phyloP scores from a whole-genome alignment of 2,888 invertebrate species.

The Dioctria linearis region DNA sequence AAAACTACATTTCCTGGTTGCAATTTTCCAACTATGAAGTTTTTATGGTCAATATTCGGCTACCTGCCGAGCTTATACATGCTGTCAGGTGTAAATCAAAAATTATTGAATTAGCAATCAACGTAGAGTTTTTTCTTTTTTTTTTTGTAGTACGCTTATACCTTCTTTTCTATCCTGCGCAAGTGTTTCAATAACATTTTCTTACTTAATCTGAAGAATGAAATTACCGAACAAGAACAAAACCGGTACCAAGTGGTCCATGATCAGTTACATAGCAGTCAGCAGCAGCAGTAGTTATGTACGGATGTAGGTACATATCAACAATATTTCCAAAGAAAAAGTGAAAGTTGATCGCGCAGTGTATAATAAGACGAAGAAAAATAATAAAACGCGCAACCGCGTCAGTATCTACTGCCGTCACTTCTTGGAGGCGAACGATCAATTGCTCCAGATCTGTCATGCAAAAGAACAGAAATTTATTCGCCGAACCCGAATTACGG shows the following conservation, averaged over 20 bases:
- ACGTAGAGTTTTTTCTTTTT: background rate
- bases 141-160: constrained; percentile 18
- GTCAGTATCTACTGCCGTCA: background rate
- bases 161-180: constrained; percentile 22
- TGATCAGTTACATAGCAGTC: constrained; percentile 25
- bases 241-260: constrained; percentile 30
- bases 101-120: constrained; percentile 29
- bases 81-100: constrained; percentile 14
- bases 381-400: constrained; percentile 7
- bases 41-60: background rate
- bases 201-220: constrained; percentile 34
- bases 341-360: constrained; percentile 47
- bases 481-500: constrained; percentile 36
- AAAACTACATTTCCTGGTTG: background rate
- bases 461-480: constrained; percentile 38
- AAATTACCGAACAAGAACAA: constrained; percentile 23
- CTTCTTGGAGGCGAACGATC: constrained; percentile 42
- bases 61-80: background rate
- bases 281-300: background rate
- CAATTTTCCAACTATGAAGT: background rate
- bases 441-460: constrained; percentile 55
- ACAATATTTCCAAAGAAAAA: constrained; percentile 43
- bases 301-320: background rate
- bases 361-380: constrained; percentile 11
- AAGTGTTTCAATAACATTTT: constrained; percentile 25